Base-by-base conservation (phyloP, 2,888 invertebrate species). In the Chrysodeixis includens region DNA sequence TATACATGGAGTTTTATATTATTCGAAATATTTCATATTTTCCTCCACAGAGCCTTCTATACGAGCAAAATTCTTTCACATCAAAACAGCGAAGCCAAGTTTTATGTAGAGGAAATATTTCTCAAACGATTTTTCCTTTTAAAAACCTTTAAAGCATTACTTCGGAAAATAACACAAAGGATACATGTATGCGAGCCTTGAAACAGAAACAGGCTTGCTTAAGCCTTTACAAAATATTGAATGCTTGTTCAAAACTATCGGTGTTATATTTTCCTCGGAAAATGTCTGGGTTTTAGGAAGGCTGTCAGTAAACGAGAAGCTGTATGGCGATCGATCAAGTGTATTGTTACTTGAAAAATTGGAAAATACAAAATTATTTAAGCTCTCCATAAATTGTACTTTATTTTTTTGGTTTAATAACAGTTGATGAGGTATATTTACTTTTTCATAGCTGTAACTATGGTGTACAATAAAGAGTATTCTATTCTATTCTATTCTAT, bases 31-130 rank as follows among this genome's bases (percentile, higher is more conserved):
- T 66, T 67, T 1, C 32, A 14, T 40, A 35, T 44, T 8, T 40
- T 12, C n/a, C 18, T 18, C 40, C 9, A 40, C 10, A 12, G 44
- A 58, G 60, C 53, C 49, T 67, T 56, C 46, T 53, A 71, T 78
- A 66, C 49, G 14, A 56, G 62, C 57, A 26, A 74, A 76, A 74
- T 74, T 76, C 62, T 56, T 67, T 63, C 60, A 52, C 52, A 63
- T 61, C 53, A 53, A 76, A 76, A 71, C 62, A 73, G 54, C 64
- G 60, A 58, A 54, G 71, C 51, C 12, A 69, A 68, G 68, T 76
- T 79, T 74, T 68, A 69, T 72, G 64, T 57, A 26, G 54, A 63
- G 66, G 71, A 65, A 74, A 77, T 81, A 80, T 78, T 76, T 72
- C 55, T 14, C 40, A 58, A 71, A 66, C 46, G 69, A 72, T 76